A percentile compares a stretch with the other conserved stretches of the same genome.
Conservation (phyloP, 2,113 vertebrate genomes). For the Cranoglanis bouderius region DNA sequence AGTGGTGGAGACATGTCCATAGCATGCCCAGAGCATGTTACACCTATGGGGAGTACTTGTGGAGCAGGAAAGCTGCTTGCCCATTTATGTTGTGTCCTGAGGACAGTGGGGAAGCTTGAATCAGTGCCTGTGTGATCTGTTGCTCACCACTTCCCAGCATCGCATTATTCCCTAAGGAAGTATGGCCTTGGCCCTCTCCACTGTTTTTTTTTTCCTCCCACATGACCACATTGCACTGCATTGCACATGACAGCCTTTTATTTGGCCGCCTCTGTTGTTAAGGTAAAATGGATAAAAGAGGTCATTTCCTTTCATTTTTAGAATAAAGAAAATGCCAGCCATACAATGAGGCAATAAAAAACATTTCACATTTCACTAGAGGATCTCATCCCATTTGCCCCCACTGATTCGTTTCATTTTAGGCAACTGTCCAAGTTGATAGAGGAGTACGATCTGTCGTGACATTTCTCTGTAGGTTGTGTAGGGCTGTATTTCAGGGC, state of each 20-base stretch:
- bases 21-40: background rate
- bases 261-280: background rate
- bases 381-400: background rate
- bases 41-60: background rate
- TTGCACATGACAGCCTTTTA: background rate
- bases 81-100: conserved; percentile 26
- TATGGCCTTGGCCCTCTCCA: background rate
- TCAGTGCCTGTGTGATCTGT: conserved; percentile 36
- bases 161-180: conserved; percentile 34
- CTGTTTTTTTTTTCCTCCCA: background rate
- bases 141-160: conserved; percentile 46
- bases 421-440: background rate
- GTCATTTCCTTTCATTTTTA: background rate
- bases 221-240: background rate
- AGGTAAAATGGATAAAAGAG: background rate
- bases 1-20: background rate
- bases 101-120: conserved; percentile 27
- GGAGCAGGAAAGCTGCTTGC: conserved; percentile 24
- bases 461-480: conserved; percentile 24
- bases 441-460: conserved; percentile 16
- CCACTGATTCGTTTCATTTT: conserved; percentile 7
- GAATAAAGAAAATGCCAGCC: background rate
- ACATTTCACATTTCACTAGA: background rate
- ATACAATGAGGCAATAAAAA: background rate
- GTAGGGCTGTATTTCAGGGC: conserved; percentile 8